phyloP scores from a whole-genome alignment of 2,888 invertebrate species.

The Acronicta aceris region DNA sequence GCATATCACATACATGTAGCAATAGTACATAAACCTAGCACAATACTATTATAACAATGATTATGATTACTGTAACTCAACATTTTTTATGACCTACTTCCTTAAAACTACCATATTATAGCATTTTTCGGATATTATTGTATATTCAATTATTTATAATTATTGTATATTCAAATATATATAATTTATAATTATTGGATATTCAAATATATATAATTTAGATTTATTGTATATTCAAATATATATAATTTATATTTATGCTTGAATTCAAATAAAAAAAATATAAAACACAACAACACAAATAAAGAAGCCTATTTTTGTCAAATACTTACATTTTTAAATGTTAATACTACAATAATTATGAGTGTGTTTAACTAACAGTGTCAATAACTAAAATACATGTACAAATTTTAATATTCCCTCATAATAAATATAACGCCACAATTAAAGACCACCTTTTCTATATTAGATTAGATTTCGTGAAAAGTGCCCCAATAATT shows the following conservation, averaged over 20 bases:
- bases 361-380: constrained; percentile 1
- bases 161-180: background rate
- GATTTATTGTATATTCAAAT: background rate
- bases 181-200: background rate
- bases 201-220: background rate
- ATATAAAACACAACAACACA: background rate
- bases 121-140: too few relatives aligned
- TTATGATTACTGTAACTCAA: constrained; percentile 39
- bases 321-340: too few relatives aligned
- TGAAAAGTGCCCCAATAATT: too few relatives aligned
- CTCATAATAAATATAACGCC: too few relatives aligned
- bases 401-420: too few relatives aligned
- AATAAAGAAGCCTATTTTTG: too few relatives aligned
- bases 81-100: constrained; percentile 17
- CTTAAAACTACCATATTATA: constrained; percentile 7
- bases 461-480: too few relatives aligned
- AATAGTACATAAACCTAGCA: constrained; percentile 17
- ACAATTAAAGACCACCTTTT: too few relatives aligned
- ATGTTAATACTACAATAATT: too few relatives aligned
- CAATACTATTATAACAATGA: constrained; percentile 33
- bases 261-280: background rate
- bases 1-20: constrained; percentile 25
- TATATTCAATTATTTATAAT: background rate
- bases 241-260: background rate
- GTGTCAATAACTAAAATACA: background rate